Percentiles rank a stretch among this genome's conserved stretches.
phyloP scores from a whole-genome alignment of 2,888 invertebrate species.

The Drosophila hamatofila region DNA sequence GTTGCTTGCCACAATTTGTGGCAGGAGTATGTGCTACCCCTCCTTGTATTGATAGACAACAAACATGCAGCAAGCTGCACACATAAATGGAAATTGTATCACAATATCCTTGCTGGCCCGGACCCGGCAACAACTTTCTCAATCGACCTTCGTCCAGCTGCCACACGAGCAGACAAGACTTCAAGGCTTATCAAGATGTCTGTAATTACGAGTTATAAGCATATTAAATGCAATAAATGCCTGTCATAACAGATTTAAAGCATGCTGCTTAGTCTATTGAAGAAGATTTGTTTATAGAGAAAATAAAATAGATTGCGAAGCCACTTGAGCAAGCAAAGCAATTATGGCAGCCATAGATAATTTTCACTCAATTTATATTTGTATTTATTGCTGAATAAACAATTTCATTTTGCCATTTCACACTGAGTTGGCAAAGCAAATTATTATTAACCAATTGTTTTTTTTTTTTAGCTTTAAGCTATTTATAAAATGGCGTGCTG shows the following conservation, averaged over 20 bases:
- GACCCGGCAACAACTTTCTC: slow-evolving; percentile 24
- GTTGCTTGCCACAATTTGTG: slow-evolving; percentile 11
- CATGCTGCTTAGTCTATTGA: background rate
- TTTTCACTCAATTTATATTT: slow-evolving; percentile 13
- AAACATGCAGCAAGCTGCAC: slow-evolving; percentile 44
- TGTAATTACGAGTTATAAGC: slow-evolving; percentile 44
- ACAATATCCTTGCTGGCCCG: slow-evolving; percentile 49
- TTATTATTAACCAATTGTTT: background rate
- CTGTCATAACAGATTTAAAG: background rate
- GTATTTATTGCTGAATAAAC: slow-evolving; percentile 8
- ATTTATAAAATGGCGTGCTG: background rate
- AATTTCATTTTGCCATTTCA: slow-evolving; percentile 8
- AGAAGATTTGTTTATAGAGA: background rate
- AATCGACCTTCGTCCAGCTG: background rate
- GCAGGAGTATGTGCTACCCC: background rate
- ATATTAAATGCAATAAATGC: slow-evolving; percentile 4
- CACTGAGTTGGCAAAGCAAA: background rate
- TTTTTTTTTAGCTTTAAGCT: background rate
- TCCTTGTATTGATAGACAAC: slow-evolving; percentile 28
- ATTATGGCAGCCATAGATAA: background rate
- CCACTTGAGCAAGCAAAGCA: background rate
- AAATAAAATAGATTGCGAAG: background rate
- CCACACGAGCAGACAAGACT: slow-evolving; percentile 17
- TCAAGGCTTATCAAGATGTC: slow-evolving; percentile 26
- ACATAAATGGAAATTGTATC: slow-evolving; percentile 76